Base-by-base conservation (phyloP, 1,140 invertebrate genomes). In the Drosophila ogumai region DNA sequence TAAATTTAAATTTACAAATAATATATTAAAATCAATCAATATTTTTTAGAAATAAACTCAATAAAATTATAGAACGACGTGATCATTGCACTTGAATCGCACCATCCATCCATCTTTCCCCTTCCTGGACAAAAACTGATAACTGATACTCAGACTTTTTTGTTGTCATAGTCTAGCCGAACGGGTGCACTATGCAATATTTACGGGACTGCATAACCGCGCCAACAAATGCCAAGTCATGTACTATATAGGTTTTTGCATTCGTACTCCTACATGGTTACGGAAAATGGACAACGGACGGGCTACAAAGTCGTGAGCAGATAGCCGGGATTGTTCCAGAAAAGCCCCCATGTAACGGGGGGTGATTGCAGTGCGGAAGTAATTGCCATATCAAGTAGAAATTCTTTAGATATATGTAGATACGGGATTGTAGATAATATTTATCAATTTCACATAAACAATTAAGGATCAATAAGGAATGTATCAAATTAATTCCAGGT, bases 101-200 rank as follows among this genome's bases (percentile, higher is more conserved):
- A 19, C 15, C 31, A 38, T n/a, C 38, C 32, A 32, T 25, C 15
- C n/a, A 36, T 19, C 6, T 49, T 15, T 7, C 17, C 57, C 25
- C 43, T 58, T 58, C 58, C 41, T 63, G 65, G n/a, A 32, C 31
- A 32, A 22, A 12, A 66, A 34, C 71, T 86, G 82, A 87, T 82
- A 82, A 79, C 58, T n/a, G n/a, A n/a, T 19, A 28, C 22, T 38
- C 34, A 22, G 47, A 56, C 54, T n/a, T 43, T 59, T 40, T 55
- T 55, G 60, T 85, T 85, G 81, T 64, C 64, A 74, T 80, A 73
- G 69, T 74, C 68, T 73, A 71, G 71, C 47, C 68, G 36, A 34
- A 7, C 47, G 25, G 47, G 15, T 10, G 56, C 13, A 31, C 28
- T 56, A 57, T 75, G 59, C 17, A 75, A 66, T 75, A 75, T 15